Conservation (phyloP, 1,140 invertebrate species). For the Caligus rogercresseyi region DNA sequence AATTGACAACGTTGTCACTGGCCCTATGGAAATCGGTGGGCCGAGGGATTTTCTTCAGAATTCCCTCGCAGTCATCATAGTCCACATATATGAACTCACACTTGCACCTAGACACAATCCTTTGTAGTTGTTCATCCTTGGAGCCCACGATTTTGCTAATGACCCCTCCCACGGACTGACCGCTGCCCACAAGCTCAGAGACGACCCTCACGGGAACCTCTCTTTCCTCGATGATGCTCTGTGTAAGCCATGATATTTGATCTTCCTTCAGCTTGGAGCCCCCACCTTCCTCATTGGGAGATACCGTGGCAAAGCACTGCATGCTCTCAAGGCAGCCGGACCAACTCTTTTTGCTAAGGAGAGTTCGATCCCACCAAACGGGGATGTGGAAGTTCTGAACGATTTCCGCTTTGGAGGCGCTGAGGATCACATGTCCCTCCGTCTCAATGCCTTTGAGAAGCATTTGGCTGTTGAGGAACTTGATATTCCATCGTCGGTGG, state of each 20-base stretch:
- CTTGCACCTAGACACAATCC: constrained; percentile 87
- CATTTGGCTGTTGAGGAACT: constrained; percentile 26
- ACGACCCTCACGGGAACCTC: constrained; percentile 35
- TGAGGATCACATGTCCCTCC: constrained; percentile 85
- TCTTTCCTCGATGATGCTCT: constrained; percentile 73
- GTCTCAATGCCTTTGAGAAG: constrained; percentile 49
- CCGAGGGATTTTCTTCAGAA: constrained; percentile 19
- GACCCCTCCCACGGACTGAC: constrained; percentile 86
- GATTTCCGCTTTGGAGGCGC: constrained; percentile 85
- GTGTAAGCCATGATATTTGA: constrained; percentile 81
- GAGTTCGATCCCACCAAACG: constrained; percentile 68
- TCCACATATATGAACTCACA: constrained; percentile 96
- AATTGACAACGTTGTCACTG: constrained; percentile 67
- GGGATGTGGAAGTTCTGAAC: constrained; percentile 73
- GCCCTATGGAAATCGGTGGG: constrained; percentile 39
- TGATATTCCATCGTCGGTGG: constrained; percentile 84
- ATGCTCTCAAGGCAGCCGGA: constrained; percentile 84
- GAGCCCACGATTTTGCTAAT: constrained; percentile 78
- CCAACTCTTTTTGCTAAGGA: constrained; percentile 88
- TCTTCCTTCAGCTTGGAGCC: constrained; percentile 26
- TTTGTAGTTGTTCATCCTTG: constrained; percentile 50
- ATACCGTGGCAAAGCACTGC: constrained; percentile 96
- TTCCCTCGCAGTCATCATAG: constrained; percentile 57
- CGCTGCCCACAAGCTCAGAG: constrained; percentile 76
- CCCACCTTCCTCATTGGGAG: constrained; percentile 52